Base-by-base conservation (phyloP, 2,797 vertebrate species). In the Onychomys torridus region DNA sequence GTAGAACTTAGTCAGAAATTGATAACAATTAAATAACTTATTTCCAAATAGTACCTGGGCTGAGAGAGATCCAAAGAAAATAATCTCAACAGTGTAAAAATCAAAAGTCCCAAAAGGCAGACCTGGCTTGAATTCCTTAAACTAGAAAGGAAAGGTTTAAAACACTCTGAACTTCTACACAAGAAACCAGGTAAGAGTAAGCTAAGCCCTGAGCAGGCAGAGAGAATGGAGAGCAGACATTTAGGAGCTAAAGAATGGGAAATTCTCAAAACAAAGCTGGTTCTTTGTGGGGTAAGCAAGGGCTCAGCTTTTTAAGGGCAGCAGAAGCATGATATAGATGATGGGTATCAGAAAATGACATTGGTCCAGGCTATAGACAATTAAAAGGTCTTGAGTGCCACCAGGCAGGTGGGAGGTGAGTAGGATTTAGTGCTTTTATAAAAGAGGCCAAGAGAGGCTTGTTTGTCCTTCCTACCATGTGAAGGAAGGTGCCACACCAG, bases 1-100 rank as follows among this genome's bases (percentile, higher is more conserved):
- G 3, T 77, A 59, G 46, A 87, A 96, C 91, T 94, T 61, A 91
- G 52, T 91, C 46, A 55, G 19, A 96, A 91, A 79, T 76, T 55
- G 52, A 2, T 88, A 94, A 90, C 14, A 65, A 76, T 92, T 83
- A 91, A 92, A 34, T 87, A 79, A 81, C 19, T 21, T 46, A 61
- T 61, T 90, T 96, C 88, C 86, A 90, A 93, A 90, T 73, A 77
- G 40, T 76, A 16, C 19, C 37, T 46, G 23, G 9, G 17, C 76
- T 93, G 67, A 49, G 73, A 61, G 93, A 88, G 23, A 92, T 34
- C 77, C 34, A 86, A 83, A 76, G 0, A 27, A 86, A 92, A 40
- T 79, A 82, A 67, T 79, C 78, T 75, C 37, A n/a, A 57, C 32
- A 85, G 19, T 84, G 32, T 63, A 55, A 91, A 91, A 75, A 89